Evolutionary conservation across 2,888 invertebrate genomes (phyloP), one percentile per base, ranked within the genome.

Genomic region (Poecilobothrus nobilitatus): DNA sequence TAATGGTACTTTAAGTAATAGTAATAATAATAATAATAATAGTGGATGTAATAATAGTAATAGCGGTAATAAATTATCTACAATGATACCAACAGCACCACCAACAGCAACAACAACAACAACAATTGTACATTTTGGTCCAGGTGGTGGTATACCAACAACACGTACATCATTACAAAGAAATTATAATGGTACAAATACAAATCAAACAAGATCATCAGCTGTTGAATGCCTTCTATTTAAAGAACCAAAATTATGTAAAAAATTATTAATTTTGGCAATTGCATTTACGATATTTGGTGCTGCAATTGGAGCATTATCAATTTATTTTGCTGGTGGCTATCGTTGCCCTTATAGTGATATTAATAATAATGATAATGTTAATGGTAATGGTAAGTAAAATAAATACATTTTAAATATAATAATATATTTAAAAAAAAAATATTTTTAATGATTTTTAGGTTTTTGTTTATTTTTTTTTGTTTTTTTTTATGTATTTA

Each of bases 241-340:
- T 86, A 88, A 68, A 89, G 91, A 67, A 88, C 90, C 80, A 86
- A 88, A 85, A 88, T 83, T 69, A 87, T 90, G 72, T 85, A 88
- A 74, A 84, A 85, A 83, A 74, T 73, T 82, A 1, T 71, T 81
- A 8, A 71, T 80, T 27, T 73, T 81, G 74, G 82, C 81, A 64
- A 74, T 79, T 12, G 79, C 82, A 18, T 80, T 81, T 69, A 79
- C 78, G 63, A 79, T 81, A 21, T 75, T 81, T 65, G 81, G 81
- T 21, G 81, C 82, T 27, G 82, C 79, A 33, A 77, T 81, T 70
- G 81, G 81, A 18, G 81, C 81, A 0, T 70, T 81, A 72, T 77
- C 78, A 69, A 81, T 82, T 66, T 81, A 82, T 73, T 80, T 82
- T 74, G 80, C 80, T 71, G 79, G 81, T 67, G 73, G 72, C 67